These are phyloP conservation scores for Ruditapes philippinarum DNA, from an alignment of 1,140 invertebrate genomes.

Conservation along the genomic window DNA sequence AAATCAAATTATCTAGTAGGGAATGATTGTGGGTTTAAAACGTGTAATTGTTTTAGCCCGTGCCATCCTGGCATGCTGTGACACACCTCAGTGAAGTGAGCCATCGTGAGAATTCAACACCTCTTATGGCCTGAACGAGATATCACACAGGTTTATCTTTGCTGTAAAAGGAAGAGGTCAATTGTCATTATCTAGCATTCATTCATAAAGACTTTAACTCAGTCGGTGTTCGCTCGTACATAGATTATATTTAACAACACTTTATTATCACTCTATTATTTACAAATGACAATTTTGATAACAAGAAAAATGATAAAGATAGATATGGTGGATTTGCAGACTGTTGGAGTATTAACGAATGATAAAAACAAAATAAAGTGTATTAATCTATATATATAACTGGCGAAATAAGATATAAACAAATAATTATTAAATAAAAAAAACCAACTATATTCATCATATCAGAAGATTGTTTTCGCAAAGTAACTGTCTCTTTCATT, in stretches of 20 bases:
- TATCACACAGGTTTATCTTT: conserved; percentile 12
- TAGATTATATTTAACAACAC: conserved; percentile 12
- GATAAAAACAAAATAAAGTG: no score
- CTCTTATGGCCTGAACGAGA: not conserved
- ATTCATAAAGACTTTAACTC: conserved; percentile 39
- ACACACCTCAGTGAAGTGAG: conserved; percentile 4
- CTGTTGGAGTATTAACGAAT: no score
- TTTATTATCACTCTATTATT: conserved; percentile 42
- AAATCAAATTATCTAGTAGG: no score
- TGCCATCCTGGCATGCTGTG: not conserved
- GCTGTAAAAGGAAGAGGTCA: conserved; percentile 47
- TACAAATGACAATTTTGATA: conserved; percentile 46
- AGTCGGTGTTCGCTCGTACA: conserved; percentile 3
- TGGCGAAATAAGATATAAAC: no score
- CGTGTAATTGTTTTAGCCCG: not conserved
- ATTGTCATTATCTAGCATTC: conserved; percentile 29
- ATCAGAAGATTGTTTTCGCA: no score
- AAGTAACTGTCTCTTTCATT: no score
- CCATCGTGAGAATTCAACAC: conserved; percentile 46
- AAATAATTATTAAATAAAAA: no score
- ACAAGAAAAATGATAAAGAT: not conserved
- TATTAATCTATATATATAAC: no score
- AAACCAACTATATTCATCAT: no score
- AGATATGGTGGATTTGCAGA: no score
- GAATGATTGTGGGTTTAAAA: no score